Evolutionary conservation across 2,797 vertebrate genomes (phyloP).

Genomic region (Apogon talboti): DNA sequence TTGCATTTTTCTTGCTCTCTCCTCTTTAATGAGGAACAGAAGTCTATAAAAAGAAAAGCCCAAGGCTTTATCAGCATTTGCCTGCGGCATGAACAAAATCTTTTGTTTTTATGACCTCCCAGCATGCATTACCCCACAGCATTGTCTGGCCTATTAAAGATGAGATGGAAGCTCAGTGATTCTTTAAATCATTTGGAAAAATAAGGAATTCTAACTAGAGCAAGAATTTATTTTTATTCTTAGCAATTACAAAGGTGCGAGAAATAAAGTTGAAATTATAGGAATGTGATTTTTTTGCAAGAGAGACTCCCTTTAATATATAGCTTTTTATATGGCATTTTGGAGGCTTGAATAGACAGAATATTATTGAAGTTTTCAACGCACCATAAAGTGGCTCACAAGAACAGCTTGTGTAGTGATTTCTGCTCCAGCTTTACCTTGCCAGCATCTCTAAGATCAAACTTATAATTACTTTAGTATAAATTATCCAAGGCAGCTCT

Average conservation of each 20-base stretch:
- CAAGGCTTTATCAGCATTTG: conserved; percentile 42
- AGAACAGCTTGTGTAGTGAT: conserved; percentile 1
- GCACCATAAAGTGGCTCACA: not conserved
- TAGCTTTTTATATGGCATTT: not conserved
- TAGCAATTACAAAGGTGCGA: conserved; percentile 24
- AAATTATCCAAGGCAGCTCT: conserved; percentile 23
- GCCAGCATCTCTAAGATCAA: not conserved
- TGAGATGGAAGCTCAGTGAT: conserved; percentile 54
- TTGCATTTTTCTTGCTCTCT: conserved; percentile 23
- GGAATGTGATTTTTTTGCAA: too few species aligned
- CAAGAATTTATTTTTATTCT: too few species aligned
- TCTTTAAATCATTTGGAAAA: conserved; percentile 55
- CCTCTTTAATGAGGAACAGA: conserved; percentile 20
- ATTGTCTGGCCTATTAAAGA: conserved; percentile 66
- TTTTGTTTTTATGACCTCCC: conserved; percentile 69
- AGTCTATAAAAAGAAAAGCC: conserved; percentile 52
- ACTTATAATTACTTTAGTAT: conserved; percentile 29
- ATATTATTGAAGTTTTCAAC: conserved; percentile 5
- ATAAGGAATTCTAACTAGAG: conserved; percentile 42
- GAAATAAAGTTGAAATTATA: not conserved
- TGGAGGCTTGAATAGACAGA: not conserved
- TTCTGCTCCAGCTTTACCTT: conserved; percentile 13
- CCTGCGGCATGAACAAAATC: conserved; percentile 55
- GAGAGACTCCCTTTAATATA: not conserved
- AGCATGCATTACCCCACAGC: conserved; percentile 64